phyloP scores from a whole-genome alignment of 1,140 invertebrate genomes.

The Conus ventricosus region DNA sequence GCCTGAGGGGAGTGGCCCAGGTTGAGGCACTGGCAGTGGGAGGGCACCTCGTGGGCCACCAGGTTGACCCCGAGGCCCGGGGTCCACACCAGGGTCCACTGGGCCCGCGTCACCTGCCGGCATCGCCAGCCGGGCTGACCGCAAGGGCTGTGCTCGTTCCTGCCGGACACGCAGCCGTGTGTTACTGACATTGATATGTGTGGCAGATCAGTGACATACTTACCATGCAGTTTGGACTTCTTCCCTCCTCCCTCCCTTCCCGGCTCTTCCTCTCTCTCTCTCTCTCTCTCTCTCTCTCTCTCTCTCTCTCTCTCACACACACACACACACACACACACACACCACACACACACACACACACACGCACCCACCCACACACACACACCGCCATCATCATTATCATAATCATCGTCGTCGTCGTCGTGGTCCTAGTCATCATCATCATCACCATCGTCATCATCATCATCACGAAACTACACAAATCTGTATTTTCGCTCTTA shows the following conservation, averaged over 20 bases:
- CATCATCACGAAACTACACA: too few species aligned
- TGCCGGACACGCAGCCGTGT: neutral
- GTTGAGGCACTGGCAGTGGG: conserved; percentile 51
- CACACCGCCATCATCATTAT: neutral
- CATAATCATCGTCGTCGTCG: too few species aligned
- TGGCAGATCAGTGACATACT: neutral
- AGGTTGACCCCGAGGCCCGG: conserved; percentile 29
- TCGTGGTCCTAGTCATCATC: too few species aligned
- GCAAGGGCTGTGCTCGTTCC: conserved; percentile 46
- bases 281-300: too few species aligned
- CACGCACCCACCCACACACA: neutral
- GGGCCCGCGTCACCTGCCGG: conserved; percentile 44
- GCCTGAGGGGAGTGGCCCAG: conserved; percentile 11
- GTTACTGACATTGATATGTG: neutral
- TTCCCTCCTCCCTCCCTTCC: too few species aligned
- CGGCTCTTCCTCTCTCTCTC: too few species aligned
- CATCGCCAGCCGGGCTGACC: conserved; percentile 36
- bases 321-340: conserved; percentile 18
- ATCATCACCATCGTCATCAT: too few species aligned
- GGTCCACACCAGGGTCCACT: conserved; percentile 49
- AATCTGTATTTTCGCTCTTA: too few species aligned
- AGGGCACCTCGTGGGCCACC: conserved; percentile 48
- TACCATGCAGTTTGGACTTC: too few species aligned
- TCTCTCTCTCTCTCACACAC: too few species aligned
- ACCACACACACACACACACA: neutral